Conservation (phyloP, 2,113 vertebrate species). For the Dermatemys mawii region DNA sequence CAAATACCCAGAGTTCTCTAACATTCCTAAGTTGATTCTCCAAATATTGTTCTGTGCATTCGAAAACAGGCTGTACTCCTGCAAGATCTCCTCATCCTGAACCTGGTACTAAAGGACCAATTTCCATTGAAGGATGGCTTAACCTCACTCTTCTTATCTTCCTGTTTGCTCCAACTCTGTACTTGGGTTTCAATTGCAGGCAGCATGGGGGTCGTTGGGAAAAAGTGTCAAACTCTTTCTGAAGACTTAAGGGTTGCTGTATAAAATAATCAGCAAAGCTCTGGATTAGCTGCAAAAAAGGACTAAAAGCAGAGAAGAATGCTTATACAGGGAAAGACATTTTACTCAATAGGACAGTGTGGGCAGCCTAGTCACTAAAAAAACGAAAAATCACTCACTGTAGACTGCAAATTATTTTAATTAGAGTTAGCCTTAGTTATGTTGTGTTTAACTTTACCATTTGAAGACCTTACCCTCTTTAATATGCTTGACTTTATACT, state of each 20-base stretch:
- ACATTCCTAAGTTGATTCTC: background rate
- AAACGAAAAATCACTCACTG: background rate
- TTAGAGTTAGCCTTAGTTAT: background rate
- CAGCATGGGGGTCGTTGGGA: background rate
- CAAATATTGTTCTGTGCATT: background rate
- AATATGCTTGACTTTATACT: background rate
- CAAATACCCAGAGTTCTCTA: background rate
- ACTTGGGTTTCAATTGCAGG: background rate
- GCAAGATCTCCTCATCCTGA: background rate
- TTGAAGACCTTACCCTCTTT: background rate
- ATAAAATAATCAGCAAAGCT: background rate
- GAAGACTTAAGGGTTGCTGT: background rate
- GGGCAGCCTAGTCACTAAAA: background rate
- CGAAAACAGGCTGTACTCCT: background rate
- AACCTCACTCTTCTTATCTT: background rate
- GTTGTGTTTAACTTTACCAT: background rate
- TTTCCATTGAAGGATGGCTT: background rate
- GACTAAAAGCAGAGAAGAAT: background rate
- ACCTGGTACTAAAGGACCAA: background rate
- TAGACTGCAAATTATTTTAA: background rate
- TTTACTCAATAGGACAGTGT: background rate
- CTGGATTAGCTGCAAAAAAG: background rate
- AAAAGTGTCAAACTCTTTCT: background rate
- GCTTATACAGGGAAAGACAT: background rate
- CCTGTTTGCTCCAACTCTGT: background rate